Evolutionary conservation across 2,113 vertebrate genomes (phyloP).

Genomic region (Peromyscus polionotus): DNA sequence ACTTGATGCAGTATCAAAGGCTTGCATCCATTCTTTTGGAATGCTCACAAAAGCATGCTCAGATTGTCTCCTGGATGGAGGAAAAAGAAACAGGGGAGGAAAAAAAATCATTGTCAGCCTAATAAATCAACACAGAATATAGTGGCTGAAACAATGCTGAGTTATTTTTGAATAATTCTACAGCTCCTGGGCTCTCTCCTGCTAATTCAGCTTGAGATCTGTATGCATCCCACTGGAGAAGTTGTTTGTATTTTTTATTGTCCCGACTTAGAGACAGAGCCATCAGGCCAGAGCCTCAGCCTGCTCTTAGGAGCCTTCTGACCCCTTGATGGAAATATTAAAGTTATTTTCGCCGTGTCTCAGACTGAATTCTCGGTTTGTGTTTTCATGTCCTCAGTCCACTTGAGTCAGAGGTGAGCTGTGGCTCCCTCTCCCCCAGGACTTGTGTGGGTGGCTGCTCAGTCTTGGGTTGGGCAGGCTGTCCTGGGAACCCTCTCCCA

Average conservation of each 20-base stretch:
- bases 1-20: background rate
- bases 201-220: background rate
- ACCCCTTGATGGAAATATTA: background rate
- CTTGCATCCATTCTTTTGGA: background rate
- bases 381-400: background rate
- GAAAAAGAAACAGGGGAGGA: background rate
- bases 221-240: background rate
- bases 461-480: background rate
- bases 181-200: background rate
- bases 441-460: background rate
- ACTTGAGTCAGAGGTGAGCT: background rate
- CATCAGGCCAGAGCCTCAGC: background rate
- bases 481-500: background rate
- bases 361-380: background rate
- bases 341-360: background rate
- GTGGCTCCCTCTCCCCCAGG: background rate
- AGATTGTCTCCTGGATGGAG: too few relatives aligned
- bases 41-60: background rate
- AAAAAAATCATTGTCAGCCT: background rate
- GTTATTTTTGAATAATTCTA: background rate
- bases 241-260: background rate
- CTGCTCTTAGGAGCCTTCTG: background rate
- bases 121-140: background rate
- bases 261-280: background rate
- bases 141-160: background rate